Evolutionary conservation across 2,888 invertebrate genomes (phyloP).

Genomic region (Caenorhabditis panamensis): DNA sequence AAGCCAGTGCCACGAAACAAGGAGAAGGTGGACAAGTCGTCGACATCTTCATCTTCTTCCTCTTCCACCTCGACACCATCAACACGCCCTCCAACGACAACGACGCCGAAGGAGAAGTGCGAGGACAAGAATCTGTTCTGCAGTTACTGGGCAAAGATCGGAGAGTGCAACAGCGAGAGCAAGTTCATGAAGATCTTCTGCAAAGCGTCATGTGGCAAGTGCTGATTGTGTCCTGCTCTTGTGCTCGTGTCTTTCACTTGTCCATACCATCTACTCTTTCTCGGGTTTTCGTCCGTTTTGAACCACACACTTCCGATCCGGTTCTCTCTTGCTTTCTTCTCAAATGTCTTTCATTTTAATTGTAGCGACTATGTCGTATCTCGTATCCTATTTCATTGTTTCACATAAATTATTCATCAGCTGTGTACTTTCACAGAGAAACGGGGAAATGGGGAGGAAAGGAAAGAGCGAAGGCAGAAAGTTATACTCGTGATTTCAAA

Average conservation of each 20-base stretch:
- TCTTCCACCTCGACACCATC: slow-evolving; percentile 26
- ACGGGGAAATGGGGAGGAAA: slow-evolving; percentile 7
- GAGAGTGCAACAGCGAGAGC: slow-evolving; percentile 80
- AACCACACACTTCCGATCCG: slow-evolving; percentile 33
- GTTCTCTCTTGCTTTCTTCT: slow-evolving; percentile 31
- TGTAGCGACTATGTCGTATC: slow-evolving; percentile 64
- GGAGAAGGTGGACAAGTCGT: slow-evolving; percentile 39
- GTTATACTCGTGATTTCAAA: slow-evolving; percentile 43
- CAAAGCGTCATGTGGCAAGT: slow-evolving; percentile 70
- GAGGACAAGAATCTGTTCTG: slow-evolving; percentile 81
- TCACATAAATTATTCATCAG: slow-evolving; percentile 50
- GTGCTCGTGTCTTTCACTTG: too few species aligned
- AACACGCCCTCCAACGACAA: slow-evolving; percentile 38
- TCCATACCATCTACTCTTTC: slow-evolving; percentile 17
- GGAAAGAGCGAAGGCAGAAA: slow-evolving; percentile 4
- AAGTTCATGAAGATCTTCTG: slow-evolving; percentile 81
- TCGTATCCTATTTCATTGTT: slow-evolving; percentile 46
- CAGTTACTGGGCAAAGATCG: slow-evolving; percentile 81
- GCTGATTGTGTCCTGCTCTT: slow-evolving; percentile 21
- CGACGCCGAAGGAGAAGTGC: slow-evolving; percentile 62
- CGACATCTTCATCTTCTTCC: slow-evolving; percentile 23
- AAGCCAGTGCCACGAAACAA: slow-evolving; percentile 52
- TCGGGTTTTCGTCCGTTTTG: slow-evolving; percentile 49
- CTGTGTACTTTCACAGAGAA: slow-evolving; percentile 7
- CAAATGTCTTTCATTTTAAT: slow-evolving; percentile 54